Percentiles rank a stretch among this genome's conserved stretches.
Conservation (phyloP, 2,113 vertebrate genomes). For the Gallinago jamesoni region DNA sequence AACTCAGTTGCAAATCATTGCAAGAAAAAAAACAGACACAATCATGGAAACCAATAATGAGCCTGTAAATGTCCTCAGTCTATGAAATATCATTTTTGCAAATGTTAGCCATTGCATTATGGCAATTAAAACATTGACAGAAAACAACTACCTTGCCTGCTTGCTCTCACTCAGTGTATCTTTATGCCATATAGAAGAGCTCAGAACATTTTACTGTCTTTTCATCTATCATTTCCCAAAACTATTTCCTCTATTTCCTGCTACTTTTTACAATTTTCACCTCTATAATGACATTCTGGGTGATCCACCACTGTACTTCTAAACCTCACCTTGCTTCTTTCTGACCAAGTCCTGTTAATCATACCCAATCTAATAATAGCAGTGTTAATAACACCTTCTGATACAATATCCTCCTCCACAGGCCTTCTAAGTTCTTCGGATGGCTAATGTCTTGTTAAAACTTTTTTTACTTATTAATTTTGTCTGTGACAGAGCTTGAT, state of each 20-base stretch:
- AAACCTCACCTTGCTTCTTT: constrained; percentile 71
- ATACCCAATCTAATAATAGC: constrained; percentile 72
- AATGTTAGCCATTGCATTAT: not conserved
- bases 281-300: constrained; percentile 65
- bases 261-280: constrained; percentile 51
- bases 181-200: not conserved
- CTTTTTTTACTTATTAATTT: constrained; percentile 83
- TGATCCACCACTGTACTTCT: constrained; percentile 57
- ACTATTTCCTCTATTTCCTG: not conserved
- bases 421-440: constrained; percentile 67
- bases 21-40: not conserved
- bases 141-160: not conserved
- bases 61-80: not conserved
- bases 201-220: not conserved
- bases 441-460: constrained; percentile 82
- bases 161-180: not conserved
- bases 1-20: not conserved
- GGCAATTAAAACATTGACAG: not conserved
- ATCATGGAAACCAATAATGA: not conserved
- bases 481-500: constrained; percentile 80
- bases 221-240: not conserved
- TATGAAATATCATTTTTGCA: not conserved
- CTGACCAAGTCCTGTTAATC: constrained; percentile 74
- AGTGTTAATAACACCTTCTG: constrained; percentile 70
- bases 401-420: constrained; percentile 64